Conservation (phyloP, 1,140 invertebrate species). For the Calliphora vicina region DNA sequence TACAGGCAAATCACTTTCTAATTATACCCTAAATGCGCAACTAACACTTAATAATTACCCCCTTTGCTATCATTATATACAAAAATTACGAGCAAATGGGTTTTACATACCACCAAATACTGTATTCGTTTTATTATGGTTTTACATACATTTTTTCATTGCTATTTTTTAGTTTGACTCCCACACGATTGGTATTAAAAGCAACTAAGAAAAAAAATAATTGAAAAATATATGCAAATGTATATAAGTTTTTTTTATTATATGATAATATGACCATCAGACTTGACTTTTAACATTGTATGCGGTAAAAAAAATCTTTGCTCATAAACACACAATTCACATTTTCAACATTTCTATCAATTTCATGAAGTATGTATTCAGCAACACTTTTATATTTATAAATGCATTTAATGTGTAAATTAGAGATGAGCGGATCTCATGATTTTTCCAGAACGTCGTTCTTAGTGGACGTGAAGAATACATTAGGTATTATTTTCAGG, state of each 20-base stretch:
- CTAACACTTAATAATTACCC: slow-evolving; percentile 20
- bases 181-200: neutral
- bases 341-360: neutral
- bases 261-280: neutral
- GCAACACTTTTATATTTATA: neutral
- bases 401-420: too few relatives aligned
- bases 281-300: neutral
- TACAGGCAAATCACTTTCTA: slow-evolving; percentile 27
- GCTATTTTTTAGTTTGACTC: neutral
- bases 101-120: neutral
- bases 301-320: neutral
- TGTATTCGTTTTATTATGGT: too few relatives aligned
- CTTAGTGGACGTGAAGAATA: too few relatives aligned
- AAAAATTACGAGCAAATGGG: neutral
- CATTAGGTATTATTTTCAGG: too few relatives aligned
- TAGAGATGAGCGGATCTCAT: too few relatives aligned
- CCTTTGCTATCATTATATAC: neutral
- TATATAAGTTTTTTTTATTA: too few relatives aligned
- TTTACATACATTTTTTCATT: too few relatives aligned
- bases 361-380: neutral
- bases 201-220: neutral
- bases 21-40: slow-evolving; percentile 9
- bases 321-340: neutral
- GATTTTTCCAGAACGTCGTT: too few relatives aligned
- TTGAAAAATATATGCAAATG: neutral